A percentile compares a stretch with the other conserved stretches of the same genome.
Evolutionary conservation across 2,113 vertebrate genomes (phyloP).

Genomic region (Cyanistes caeruleus): DNA sequence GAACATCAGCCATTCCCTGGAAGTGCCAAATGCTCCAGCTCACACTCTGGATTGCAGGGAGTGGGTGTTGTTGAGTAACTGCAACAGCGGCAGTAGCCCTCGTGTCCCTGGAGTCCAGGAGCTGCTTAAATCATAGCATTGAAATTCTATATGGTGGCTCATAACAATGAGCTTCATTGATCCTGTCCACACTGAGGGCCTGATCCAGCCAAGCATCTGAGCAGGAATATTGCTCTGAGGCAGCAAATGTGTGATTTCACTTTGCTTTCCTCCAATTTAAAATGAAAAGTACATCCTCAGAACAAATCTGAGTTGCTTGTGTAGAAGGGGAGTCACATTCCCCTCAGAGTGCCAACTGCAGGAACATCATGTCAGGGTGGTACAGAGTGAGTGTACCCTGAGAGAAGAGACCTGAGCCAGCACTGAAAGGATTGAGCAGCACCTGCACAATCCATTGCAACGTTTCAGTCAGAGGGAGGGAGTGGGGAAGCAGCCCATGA

Average conservation of each 20-base stretch:
- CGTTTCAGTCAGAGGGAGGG: not conserved
- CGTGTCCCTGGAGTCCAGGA: not conserved
- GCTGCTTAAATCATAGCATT: slow-evolving; percentile 1
- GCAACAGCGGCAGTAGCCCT: not conserved
- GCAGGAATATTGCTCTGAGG: not conserved
- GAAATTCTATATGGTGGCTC: slow-evolving; percentile 14
- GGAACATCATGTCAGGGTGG: not conserved
- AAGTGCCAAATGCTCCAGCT: not conserved
- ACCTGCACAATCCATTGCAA: not conserved
- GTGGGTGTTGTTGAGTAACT: not conserved
- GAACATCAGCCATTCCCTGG: not conserved
- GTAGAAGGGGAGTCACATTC: not conserved
- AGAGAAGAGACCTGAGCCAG: not conserved
- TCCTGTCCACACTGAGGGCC: not conserved
- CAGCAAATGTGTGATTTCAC: not conserved
- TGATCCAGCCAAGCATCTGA: not conserved
- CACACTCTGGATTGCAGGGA: not conserved
- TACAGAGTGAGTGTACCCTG: not conserved
- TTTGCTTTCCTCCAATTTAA: not conserved
- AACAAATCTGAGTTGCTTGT: not conserved
- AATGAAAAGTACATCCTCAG: not conserved
- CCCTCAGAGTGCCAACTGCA: not conserved
- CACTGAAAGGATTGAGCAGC: not conserved
- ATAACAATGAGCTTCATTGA: slow-evolving; percentile 28
- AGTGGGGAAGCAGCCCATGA: not conserved